phyloP scores from a whole-genome alignment of 2,113 vertebrate species.

The Coreoperca whiteheadi region DNA sequence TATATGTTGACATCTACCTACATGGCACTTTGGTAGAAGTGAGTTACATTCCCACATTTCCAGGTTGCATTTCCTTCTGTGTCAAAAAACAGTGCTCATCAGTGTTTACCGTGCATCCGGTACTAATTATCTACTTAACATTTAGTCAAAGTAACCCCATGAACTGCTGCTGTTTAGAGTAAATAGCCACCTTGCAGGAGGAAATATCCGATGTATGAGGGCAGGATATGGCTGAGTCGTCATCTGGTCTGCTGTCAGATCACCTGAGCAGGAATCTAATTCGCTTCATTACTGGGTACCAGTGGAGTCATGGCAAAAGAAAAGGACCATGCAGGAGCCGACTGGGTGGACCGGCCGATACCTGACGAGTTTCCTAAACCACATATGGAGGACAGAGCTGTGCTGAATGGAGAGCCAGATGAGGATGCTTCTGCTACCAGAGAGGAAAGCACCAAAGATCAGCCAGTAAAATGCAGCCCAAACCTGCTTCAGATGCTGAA shows the following conservation, averaged over 20 bases:
- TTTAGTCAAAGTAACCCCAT: conserved; percentile 44
- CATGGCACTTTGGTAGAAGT: background rate
- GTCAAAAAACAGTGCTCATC: background rate
- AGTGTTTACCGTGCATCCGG: conserved; percentile 47
- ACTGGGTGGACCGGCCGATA: conserved; percentile 17
- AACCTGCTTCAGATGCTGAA: conserved; percentile 78
- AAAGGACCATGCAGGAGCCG: conserved; percentile 16
- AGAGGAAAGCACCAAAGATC: conserved; percentile 9
- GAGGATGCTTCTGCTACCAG: background rate
- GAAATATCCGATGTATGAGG: conserved; percentile 48
- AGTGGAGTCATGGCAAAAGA: conserved; percentile 49
- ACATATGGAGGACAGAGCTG: background rate
- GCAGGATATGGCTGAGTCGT: background rate
- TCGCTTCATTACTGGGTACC: conserved; percentile 6
- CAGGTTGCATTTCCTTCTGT: background rate
- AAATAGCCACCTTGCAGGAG: conserved; percentile 47
- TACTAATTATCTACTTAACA: conserved; percentile 43
- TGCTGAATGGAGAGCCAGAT: conserved; percentile 1
- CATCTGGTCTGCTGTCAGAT: conserved; percentile 5
- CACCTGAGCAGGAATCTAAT: conserved; percentile 28
- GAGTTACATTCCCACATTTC: conserved; percentile 15
- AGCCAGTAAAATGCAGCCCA: conserved; percentile 37
- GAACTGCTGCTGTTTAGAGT: conserved; percentile 64
- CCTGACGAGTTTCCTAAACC: conserved; percentile 39
- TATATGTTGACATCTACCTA: background rate